These are phyloP conservation scores for Pterobdella sp. DNA, from an alignment of 2,888 invertebrate genomes.

Conservation along the genomic window DNA sequence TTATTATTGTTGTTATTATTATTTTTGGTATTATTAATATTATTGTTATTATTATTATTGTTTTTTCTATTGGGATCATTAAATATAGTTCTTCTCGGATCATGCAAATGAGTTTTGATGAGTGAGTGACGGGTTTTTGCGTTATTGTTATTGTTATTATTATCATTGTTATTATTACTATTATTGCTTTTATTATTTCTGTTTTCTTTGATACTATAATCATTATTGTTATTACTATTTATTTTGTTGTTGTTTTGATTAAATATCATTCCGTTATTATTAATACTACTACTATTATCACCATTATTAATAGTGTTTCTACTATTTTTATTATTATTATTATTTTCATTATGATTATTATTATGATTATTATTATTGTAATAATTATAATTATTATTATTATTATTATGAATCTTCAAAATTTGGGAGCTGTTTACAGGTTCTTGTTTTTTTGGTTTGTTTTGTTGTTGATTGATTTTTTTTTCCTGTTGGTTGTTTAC, in stretches of 20 bases:
- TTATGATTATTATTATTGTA: not conserved
- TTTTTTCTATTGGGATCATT: too few species aligned
- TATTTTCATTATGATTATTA: not conserved
- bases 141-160: not conserved
- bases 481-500: not conserved
- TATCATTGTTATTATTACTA: not conserved
- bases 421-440: not conserved
- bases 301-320: not conserved
- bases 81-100: too few species aligned
- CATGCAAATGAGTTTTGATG: too few species aligned
- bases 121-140: not conserved
- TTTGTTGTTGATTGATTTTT: not conserved
- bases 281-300: not conserved
- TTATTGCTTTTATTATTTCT: not conserved
- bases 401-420: not conserved
- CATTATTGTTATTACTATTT: not conserved
- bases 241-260: too few species aligned
- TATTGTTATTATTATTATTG: too few species aligned
- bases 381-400: not conserved
- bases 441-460: not conserved
- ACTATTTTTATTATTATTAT: not conserved
- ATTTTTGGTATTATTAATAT: too few species aligned
- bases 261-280: too few species aligned
- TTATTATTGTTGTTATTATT: too few species aligned
- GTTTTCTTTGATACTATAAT: not conserved